These are phyloP conservation scores for Agrotis puta DNA, from an alignment of 2,888 invertebrate genomes.

Conservation along the genomic window DNA sequence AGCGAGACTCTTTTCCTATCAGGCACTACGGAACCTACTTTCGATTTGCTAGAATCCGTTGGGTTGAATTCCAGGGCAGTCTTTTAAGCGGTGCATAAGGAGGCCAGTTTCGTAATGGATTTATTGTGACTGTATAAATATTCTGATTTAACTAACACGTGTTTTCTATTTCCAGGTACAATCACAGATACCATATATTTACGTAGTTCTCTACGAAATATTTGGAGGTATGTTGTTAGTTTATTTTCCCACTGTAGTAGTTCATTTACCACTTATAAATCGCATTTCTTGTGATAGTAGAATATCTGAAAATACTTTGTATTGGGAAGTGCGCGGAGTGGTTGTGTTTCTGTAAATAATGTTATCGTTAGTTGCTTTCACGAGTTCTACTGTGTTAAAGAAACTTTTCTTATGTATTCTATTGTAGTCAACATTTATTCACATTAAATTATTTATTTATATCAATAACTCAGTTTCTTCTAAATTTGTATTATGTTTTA, in stretches of 20 bases:
- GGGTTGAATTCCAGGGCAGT: background rate
- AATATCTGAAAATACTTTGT: constrained; percentile 63
- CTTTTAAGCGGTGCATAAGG: background rate
- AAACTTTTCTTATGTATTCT: constrained; percentile 55
- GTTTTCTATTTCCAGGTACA: constrained; percentile 54
- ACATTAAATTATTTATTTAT: constrained; percentile 68
- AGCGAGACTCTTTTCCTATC: too few relatives aligned
- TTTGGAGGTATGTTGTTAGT: constrained; percentile 59
- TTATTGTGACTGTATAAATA: background rate
- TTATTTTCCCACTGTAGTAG: constrained; percentile 61
- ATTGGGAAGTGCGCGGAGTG: constrained; percentile 62
- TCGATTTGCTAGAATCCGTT: too few relatives aligned
- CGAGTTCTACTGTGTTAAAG: constrained; percentile 56
- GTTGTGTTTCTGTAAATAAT: constrained; percentile 78
- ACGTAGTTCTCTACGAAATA: constrained; percentile 54
- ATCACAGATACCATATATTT: constrained; percentile 44
- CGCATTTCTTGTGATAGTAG: constrained; percentile 82
- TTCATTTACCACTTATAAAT: constrained; percentile 64
- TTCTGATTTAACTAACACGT: background rate
- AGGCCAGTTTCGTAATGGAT: too few relatives aligned
- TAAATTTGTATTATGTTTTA: constrained; percentile 54
- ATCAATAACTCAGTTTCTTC: constrained; percentile 54
- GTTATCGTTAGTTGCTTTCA: constrained; percentile 69
- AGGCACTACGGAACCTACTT: too few relatives aligned
- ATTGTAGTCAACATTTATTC: constrained; percentile 57